A percentile compares a stretch with the other conserved stretches of the same genome.
phyloP scores from a whole-genome alignment of 2,888 invertebrate species.

The Leucozona laternaria region DNA sequence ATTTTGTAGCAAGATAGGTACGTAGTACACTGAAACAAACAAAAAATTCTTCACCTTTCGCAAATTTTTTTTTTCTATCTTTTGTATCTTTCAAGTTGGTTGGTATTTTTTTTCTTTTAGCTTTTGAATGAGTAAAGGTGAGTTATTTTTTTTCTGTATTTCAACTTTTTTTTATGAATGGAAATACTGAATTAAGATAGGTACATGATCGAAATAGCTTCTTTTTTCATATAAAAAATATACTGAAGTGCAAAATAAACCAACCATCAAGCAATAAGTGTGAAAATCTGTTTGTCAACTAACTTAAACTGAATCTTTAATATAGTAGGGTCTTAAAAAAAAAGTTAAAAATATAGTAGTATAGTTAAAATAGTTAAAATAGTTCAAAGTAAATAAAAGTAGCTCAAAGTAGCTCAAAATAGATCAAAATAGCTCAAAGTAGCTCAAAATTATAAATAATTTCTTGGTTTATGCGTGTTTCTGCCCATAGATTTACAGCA shows the following conservation, averaged over 20 bases:
- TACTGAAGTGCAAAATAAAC: not conserved
- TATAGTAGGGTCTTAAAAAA: too few relatives aligned
- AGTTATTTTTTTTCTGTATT: not conserved
- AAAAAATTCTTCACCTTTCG: slow-evolving; percentile 26
- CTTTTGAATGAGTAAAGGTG: slow-evolving; percentile 4
- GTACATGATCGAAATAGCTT: not conserved
- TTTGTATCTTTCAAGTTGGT: not conserved
- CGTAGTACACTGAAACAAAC: not conserved
- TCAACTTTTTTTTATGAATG: slow-evolving; percentile 11
- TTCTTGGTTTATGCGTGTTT: too few relatives aligned
- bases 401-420: too few relatives aligned
- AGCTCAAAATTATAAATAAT: too few relatives aligned
- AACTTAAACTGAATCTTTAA: too few relatives aligned
- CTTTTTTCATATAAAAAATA: not conserved
- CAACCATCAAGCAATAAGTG: not conserved
- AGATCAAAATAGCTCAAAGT: too few relatives aligned
- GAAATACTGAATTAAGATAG: not conserved
- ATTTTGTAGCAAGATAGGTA: slow-evolving; percentile 19
- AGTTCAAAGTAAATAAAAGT: too few relatives aligned
- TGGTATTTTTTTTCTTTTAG: not conserved
- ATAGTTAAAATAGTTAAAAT: too few relatives aligned
- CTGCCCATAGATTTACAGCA: too few relatives aligned
- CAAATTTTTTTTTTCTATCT: not conserved
- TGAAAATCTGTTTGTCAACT: not conserved
- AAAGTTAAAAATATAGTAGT: too few relatives aligned